Conservation (phyloP, 2,888 invertebrate species). For the Junonia oenone region DNA sequence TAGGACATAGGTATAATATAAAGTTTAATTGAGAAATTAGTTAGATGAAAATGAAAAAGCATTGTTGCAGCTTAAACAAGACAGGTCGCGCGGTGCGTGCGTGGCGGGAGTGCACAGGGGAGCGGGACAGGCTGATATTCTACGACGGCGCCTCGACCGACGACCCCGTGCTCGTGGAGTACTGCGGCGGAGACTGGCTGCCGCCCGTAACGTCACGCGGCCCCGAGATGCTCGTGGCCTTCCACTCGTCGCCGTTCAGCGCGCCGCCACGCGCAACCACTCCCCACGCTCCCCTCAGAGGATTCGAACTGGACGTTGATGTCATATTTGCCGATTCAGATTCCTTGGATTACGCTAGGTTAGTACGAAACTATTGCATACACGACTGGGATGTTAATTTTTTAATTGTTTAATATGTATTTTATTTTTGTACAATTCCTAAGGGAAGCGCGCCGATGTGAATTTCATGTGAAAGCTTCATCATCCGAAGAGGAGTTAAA, state of each 20-base stretch:
- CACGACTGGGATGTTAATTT: too few relatives aligned
- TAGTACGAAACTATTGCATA: too few relatives aligned
- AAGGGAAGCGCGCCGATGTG: conserved; percentile 81
- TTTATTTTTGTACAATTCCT: not conserved
- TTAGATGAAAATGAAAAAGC: not conserved
- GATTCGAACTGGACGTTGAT: conserved; percentile 90
- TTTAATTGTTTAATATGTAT: conserved; percentile 1
- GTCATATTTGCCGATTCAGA: conserved; percentile 93
- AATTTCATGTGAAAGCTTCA: conserved; percentile 88
- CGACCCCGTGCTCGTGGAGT: conserved; percentile 90
- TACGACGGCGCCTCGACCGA: conserved; percentile 91
- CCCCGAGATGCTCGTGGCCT: conserved; percentile 91
- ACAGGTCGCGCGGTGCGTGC: conserved; percentile 86
- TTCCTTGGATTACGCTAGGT: conserved; percentile 88
- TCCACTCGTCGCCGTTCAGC: conserved; percentile 91
- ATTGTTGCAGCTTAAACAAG: conserved; percentile 80
- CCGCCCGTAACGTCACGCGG: conserved; percentile 86
- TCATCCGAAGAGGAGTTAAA: conserved; percentile 79
- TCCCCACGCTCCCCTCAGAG: conserved; percentile 84
- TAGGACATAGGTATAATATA: too few relatives aligned
- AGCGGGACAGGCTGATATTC: conserved; percentile 90
- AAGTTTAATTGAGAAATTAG: too few relatives aligned
- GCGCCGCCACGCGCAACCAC: conserved; percentile 83
- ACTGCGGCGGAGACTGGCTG: conserved; percentile 93
- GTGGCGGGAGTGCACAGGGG: conserved; percentile 90